Percentiles rank a stretch among this genome's conserved stretches.
Conservation (phyloP, 2,113 vertebrate genomes). For the Edolisoma coerulescens region DNA sequence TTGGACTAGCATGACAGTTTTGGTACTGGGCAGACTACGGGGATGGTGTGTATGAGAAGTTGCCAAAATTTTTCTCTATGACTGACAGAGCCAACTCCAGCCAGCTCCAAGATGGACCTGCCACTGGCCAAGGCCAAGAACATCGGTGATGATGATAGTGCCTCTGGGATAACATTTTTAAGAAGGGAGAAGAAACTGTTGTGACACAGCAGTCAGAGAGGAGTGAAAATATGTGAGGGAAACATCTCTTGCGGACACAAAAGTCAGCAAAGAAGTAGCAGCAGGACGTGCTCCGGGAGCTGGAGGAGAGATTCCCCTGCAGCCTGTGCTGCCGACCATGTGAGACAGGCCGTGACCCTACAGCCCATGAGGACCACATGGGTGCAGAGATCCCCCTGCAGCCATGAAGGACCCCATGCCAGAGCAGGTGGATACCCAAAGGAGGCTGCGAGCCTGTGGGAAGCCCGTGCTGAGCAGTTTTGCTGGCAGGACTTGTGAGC, state of each 20-base stretch:
- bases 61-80: not conserved
- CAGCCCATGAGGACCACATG: not conserved
- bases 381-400: not conserved
- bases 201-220: not conserved
- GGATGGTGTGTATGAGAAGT: not conserved
- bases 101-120: not conserved
- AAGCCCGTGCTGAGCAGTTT: not conserved
- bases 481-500: not conserved
- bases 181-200: not conserved
- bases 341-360: not conserved
- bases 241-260: not conserved
- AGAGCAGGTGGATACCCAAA: not conserved
- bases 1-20: not conserved
- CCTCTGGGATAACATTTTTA: not conserved
- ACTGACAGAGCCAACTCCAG: not conserved
- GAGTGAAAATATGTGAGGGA: not conserved
- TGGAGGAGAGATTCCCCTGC: not conserved
- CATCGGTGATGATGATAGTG: not conserved
- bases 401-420: no score
- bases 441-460: not conserved
- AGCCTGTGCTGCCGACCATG: fast-evolving
- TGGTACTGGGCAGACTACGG: no score
- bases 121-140: not conserved
- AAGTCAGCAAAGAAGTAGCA: not conserved
- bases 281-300: not conserved